phyloP scores from a whole-genome alignment of 2,888 invertebrate genomes.

The Prosopocoilus inquinatus region DNA sequence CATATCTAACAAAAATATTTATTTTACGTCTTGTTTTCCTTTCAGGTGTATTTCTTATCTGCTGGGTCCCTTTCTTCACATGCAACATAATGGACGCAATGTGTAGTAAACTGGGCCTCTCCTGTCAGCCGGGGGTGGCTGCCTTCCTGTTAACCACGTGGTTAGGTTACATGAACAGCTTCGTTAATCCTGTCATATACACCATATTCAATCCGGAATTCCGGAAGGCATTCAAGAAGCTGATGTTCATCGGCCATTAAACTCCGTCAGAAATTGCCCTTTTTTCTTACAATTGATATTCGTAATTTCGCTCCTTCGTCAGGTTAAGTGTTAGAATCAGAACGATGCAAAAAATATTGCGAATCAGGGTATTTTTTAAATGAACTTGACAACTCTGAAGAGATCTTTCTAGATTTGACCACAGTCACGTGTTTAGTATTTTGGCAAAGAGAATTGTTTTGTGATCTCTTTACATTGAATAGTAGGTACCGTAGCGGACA shows the following conservation, averaged over 20 bases:
- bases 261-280: background rate
- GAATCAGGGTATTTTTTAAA: too few species aligned
- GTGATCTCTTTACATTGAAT: too few species aligned
- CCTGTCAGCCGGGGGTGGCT: conserved; percentile 81
- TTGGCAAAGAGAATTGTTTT: too few species aligned
- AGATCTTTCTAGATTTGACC: too few species aligned
- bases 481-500: too few species aligned
- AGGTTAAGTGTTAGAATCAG: too few species aligned
- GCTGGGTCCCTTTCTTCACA: conserved; percentile 99
- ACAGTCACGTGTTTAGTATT: too few species aligned
- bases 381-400: too few species aligned
- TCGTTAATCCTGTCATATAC: conserved; percentile 91
- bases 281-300: too few species aligned
- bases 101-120: conserved; percentile 79
- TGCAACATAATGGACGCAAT: conserved; percentile 97
- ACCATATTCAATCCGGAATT: conserved; percentile 97
- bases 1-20: background rate
- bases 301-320: too few species aligned
- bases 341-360: too few species aligned
- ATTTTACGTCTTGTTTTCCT: conserved; percentile 28
- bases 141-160: conserved; percentile 95
- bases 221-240: conserved; percentile 94
- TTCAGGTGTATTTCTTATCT: conserved; percentile 95
- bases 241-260: conserved; percentile 59
- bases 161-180: conserved; percentile 97